A percentile compares a stretch with the other conserved stretches of the same genome.
phyloP scores from a whole-genome alignment of 2,888 invertebrate genomes.

The Scaptomyza cyrtandrae region DNA sequence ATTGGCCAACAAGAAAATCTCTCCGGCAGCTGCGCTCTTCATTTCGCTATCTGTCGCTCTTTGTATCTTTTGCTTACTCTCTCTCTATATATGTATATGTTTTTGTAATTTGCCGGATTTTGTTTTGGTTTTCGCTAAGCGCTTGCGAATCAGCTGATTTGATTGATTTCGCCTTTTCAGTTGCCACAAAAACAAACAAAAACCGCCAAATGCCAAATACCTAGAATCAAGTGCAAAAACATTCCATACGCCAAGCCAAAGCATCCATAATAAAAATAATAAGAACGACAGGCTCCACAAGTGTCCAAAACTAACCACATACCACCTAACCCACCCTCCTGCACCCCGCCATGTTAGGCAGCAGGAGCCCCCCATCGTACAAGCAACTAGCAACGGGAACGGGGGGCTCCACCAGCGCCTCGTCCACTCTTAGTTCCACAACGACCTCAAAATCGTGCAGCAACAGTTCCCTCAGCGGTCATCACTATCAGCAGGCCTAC shows the following conservation, averaged over 20 bases:
- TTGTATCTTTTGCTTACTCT: conserved; percentile 10
- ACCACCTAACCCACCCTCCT: conserved; percentile 44
- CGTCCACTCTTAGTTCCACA: conserved; percentile 47
- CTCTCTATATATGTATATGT: background rate
- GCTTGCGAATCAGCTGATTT: conserved; percentile 24
- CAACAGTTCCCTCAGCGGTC: conserved; percentile 52
- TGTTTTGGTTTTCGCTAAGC: conserved; percentile 66
- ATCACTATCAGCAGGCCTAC: conserved; percentile 57
- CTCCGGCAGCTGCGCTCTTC: conserved; percentile 34
- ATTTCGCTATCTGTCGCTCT: conserved; percentile 1
- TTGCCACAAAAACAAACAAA: conserved; percentile 21
- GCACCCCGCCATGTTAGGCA: conserved; percentile 75
- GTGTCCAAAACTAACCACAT: conserved; percentile 42
- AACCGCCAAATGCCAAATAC: conserved; percentile 21
- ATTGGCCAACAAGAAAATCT: conserved; percentile 62
- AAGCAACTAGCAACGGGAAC: conserved; percentile 75
- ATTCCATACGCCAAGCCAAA: conserved; percentile 1
- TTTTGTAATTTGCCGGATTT: conserved; percentile 25
- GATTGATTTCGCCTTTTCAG: conserved; percentile 39
- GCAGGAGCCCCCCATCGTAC: conserved; percentile 83
- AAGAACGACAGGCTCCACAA: conserved; percentile 23
- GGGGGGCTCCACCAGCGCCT: conserved; percentile 82
- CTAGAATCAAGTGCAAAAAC: conserved; percentile 19
- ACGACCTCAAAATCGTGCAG: conserved; percentile 31
- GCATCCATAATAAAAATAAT: conserved; percentile 4